phyloP scores from a whole-genome alignment of 2,797 vertebrate species.

The Oceanodroma leucorhoa region DNA sequence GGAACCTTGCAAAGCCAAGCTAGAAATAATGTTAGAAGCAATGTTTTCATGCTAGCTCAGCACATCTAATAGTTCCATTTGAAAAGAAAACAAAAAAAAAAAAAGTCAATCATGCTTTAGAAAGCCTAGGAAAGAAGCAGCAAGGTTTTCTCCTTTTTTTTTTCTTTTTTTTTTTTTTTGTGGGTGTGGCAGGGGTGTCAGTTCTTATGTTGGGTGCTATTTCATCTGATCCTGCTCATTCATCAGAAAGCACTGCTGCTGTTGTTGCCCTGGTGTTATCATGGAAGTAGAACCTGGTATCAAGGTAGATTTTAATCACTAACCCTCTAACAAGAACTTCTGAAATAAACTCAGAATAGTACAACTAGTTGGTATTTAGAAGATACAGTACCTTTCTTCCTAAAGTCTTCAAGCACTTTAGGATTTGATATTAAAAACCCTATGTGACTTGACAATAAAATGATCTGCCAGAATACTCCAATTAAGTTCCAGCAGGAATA shows the following conservation, averaged over 20 bases:
- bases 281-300: neutral
- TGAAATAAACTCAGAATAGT: neutral
- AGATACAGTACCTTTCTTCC: neutral
- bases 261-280: neutral
- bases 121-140: neutral
- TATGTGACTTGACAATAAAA: neutral
- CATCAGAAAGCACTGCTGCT: neutral
- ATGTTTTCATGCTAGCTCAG: neutral
- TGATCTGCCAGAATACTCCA: neutral
- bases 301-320: neutral
- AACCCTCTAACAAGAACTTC: neutral
- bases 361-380: neutral
- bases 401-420: neutral
- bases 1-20: neutral
- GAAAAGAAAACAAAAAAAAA: neutral
- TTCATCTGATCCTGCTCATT: neutral
- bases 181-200: accelerated
- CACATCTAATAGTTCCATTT: neutral
- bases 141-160: neutral
- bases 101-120: neutral
- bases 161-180: neutral
- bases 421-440: neutral
- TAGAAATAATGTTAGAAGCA: neutral
- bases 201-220: neutral
- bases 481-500: neutral